phyloP scores from a whole-genome alignment of 2,888 invertebrate genomes.

The Thereva unica region DNA sequence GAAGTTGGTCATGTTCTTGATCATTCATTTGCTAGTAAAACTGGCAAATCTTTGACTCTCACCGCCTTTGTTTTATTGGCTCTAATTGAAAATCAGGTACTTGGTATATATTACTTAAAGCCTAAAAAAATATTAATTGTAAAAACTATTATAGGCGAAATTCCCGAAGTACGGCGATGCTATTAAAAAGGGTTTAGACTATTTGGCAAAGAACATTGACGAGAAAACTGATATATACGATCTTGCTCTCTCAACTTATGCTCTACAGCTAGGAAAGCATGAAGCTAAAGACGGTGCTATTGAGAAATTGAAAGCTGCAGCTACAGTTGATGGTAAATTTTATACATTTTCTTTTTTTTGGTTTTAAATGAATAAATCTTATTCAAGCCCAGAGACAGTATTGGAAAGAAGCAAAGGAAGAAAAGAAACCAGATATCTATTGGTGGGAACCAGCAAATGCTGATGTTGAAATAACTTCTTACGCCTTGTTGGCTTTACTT shows the following conservation, averaged over 20 bases:
- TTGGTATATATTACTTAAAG: not conserved
- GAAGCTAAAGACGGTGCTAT: constrained; percentile 69
- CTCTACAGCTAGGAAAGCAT: constrained; percentile 75
- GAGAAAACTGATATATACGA: constrained; percentile 73
- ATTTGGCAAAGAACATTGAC: constrained; percentile 69
- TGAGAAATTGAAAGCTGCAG: constrained; percentile 60
- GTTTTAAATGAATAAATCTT: not conserved
- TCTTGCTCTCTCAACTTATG: constrained; percentile 75
- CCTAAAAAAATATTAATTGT: constrained; percentile 27
- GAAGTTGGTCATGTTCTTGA: constrained; percentile 76
- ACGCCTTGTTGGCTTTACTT: constrained; percentile 75
- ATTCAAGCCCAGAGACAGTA: constrained; percentile 59
- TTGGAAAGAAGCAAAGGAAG: constrained; percentile 70
- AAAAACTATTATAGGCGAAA: constrained; percentile 14
- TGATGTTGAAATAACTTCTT: constrained; percentile 82
- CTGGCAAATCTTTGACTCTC: constrained; percentile 73
- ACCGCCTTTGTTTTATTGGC: constrained; percentile 79
- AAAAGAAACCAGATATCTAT: constrained; percentile 67
- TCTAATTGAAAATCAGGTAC: constrained; percentile 70
- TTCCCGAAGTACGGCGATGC: constrained; percentile 64
- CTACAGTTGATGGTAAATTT: constrained; percentile 56
- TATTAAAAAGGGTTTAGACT: constrained; percentile 78
- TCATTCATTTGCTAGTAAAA: constrained; percentile 63
- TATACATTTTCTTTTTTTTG: not conserved
- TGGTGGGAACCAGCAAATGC: constrained; percentile 68